Evolutionary conservation across 2,888 invertebrate genomes (phyloP), one percentile per base, ranked within the genome.

Genomic region (Trilocha varians): DNA sequence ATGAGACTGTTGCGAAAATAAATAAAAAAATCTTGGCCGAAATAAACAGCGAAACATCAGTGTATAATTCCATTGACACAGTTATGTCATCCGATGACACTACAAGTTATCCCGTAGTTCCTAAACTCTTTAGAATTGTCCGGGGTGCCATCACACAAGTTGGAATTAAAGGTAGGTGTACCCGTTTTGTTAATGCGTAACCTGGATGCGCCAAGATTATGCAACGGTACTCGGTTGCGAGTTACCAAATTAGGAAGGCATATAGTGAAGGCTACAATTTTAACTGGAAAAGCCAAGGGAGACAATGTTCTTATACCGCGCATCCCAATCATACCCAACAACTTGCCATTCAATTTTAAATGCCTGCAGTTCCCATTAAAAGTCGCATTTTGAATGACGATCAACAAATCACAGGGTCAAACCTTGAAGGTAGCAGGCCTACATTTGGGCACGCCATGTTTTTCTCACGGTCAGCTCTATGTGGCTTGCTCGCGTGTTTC

Each of bases 221-320:
- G 50, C n/a, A 48, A 53, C 36, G 50, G n/a, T n/a, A n/a, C n/a
- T n/a, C n/a, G n/a, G n/a, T n/a, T n/a, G n/a, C n/a, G n/a, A n/a
- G n/a, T n/a, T n/a, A n/a, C n/a, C n/a, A n/a, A n/a, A n/a, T n/a
- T n/a, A n/a, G n/a, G n/a, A n/a, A n/a, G n/a, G n/a, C n/a, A n/a
- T n/a, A n/a, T n/a, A n/a, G n/a, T n/a, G n/a, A n/a, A n/a, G n/a
- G n/a, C n/a, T n/a, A n/a, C n/a, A n/a, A n/a, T n/a, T n/a, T n/a
- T n/a, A n/a, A n/a, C n/a, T n/a, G n/a, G n/a, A n/a, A n/a, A n/a
- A n/a, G n/a, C n/a, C n/a, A n/a, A n/a, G n/a, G n/a, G n/a, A n/a
- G n/a, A n/a, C n/a, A n/a, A 42, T 40, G 56, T 59, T 35, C 38
- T 59, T 33, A 57, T 57, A 38, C 58, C 55, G 5, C 53, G 57